Evolutionary conservation across 2,797 vertebrate species (phyloP).

Genomic region (Sternotherus odoratus): DNA sequence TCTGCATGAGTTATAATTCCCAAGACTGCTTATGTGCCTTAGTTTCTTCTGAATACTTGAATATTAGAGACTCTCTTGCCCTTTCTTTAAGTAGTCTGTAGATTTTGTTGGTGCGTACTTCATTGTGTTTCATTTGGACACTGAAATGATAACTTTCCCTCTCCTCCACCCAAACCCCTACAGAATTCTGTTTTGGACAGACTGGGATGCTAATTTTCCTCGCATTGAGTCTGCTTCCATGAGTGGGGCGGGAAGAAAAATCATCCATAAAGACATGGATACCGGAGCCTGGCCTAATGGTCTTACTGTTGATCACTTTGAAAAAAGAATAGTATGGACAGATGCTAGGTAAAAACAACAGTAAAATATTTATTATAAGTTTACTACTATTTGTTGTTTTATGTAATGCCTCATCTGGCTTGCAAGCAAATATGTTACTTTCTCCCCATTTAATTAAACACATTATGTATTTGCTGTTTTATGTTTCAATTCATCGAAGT

Average conservation of each 20-base stretch:
- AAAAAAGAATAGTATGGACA: conserved; percentile 98
- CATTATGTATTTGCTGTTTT: neutral
- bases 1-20: neutral
- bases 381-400: neutral
- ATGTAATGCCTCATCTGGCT: rapidly evolving
- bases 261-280: conserved; percentile 98
- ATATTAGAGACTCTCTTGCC: neutral
- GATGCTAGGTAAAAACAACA: conserved; percentile 91
- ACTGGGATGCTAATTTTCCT: conserved; percentile 98
- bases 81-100: neutral
- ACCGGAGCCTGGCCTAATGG: conserved; percentile 98
- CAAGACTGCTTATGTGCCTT: rapidly evolving
- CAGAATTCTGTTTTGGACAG: conserved; percentile 99
- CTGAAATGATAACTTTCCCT: neutral
- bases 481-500: neutral
- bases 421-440: neutral
- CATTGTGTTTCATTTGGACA: neutral
- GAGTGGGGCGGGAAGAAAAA: conserved; percentile 93
- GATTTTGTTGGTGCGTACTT: neutral
- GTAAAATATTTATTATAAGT: rapidly evolving
- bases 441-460: neutral
- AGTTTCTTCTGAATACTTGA: neutral
- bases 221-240: conserved; percentile 97
- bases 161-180: conserved; percentile 2
- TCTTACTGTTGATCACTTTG: conserved; percentile 96